Conservation (phyloP, 2,113 vertebrate species). For the Acanthochromis polyacanthus region DNA sequence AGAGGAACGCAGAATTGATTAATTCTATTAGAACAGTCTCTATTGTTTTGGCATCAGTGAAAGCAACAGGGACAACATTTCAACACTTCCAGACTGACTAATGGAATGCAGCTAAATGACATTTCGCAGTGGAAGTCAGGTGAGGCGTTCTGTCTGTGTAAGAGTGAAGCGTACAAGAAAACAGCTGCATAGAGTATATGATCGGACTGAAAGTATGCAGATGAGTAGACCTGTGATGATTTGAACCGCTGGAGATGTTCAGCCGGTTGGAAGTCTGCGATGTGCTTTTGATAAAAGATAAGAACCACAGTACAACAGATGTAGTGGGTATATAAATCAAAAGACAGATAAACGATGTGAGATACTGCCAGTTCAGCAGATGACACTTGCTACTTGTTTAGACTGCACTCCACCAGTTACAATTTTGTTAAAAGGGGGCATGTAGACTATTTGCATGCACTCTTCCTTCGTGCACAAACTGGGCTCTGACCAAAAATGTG, state of each 20-base stretch:
- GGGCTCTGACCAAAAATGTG: slow-evolving; percentile 37
- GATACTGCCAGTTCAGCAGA: slow-evolving; percentile 62
- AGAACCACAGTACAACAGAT: slow-evolving; percentile 27
- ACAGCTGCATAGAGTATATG: not conserved
- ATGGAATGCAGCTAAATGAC: slow-evolving; percentile 39
- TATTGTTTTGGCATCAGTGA: slow-evolving; percentile 44
- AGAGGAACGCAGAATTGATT: slow-evolving; percentile 46
- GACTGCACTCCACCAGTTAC: slow-evolving; percentile 24
- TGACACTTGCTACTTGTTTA: slow-evolving; percentile 64
- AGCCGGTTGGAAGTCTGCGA: slow-evolving; percentile 27
- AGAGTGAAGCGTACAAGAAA: slow-evolving; percentile 2
- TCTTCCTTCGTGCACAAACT: slow-evolving; percentile 17
- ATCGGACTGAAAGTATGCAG: slow-evolving; percentile 11
- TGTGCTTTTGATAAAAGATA: slow-evolving; percentile 59
- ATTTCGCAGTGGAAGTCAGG: slow-evolving; percentile 33
- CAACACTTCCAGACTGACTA: slow-evolving; percentile 12
- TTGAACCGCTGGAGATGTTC: slow-evolving; percentile 49
- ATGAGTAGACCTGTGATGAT: slow-evolving; percentile 19
- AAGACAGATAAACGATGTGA: slow-evolving; percentile 49
- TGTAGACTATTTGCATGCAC: slow-evolving; percentile 35
- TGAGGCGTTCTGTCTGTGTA: not conserved
- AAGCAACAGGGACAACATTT: slow-evolving; percentile 22
- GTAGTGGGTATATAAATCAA: slow-evolving; percentile 58
- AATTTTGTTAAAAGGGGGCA: slow-evolving; percentile 43
- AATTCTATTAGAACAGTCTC: slow-evolving; percentile 48